Conservation (phyloP, 1,140 invertebrate species). For the Leptestheria dahalacensis region DNA sequence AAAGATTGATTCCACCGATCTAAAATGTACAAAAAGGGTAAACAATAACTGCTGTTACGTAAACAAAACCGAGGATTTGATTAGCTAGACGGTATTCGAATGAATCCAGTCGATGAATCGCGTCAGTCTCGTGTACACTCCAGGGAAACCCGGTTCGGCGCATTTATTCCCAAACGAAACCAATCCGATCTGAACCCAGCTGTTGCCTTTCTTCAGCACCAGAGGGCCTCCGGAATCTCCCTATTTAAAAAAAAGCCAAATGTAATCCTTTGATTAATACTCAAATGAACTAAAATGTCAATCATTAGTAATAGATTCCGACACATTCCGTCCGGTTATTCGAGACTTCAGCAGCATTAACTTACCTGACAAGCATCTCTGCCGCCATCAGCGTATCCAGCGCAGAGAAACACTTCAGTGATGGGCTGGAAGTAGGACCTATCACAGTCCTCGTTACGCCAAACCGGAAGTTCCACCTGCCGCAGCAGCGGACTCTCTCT, state of each 20-base stretch:
- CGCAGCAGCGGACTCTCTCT: constrained; percentile 67
- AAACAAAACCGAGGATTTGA: neutral
- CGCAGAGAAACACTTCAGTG: constrained; percentile 76
- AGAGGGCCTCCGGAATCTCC: constrained; percentile 74
- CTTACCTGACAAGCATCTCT: constrained; percentile 79
- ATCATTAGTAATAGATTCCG: too few species aligned
- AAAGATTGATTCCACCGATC: too few species aligned
- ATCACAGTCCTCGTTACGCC: constrained; percentile 81
- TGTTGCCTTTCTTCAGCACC: constrained; percentile 37
- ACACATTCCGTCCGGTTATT: too few species aligned
- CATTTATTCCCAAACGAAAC: constrained; percentile 59
- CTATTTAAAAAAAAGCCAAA: constrained; percentile 23
- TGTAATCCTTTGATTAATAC: too few species aligned
- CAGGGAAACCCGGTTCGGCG: constrained; percentile 51
- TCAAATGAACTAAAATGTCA: too few species aligned
- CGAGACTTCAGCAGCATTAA: too few species aligned
- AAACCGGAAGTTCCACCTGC: constrained; percentile 70
- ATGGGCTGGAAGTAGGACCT: constrained; percentile 82
- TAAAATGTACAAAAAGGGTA: neutral
- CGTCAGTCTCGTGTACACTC: constrained; percentile 60
- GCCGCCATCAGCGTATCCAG: constrained; percentile 74
- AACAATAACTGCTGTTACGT: neutral
- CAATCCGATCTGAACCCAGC: constrained; percentile 47
- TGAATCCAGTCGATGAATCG: constrained; percentile 30
- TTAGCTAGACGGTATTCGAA: constrained; percentile 23